phyloP scores from a whole-genome alignment of 2,888 invertebrate genomes.

The Poecilus cupreus region DNA sequence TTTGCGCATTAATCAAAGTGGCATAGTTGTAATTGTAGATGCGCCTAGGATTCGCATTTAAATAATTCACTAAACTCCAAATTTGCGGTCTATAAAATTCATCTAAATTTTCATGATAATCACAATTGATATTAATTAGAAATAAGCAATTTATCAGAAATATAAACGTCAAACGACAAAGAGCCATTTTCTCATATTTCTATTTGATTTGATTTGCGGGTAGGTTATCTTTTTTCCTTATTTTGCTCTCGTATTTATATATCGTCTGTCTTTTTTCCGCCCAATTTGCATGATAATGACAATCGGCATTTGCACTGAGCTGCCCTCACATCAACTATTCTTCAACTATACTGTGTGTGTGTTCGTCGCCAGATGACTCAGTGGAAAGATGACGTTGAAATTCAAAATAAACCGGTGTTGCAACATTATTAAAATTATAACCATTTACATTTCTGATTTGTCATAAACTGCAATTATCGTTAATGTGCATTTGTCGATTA shows the following conservation, averaged over 20 bases:
- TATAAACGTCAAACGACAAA: constrained; percentile 61
- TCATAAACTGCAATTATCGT: constrained; percentile 15
- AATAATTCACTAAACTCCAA: constrained; percentile 72
- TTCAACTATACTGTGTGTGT: not conserved
- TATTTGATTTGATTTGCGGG: constrained; percentile 27
- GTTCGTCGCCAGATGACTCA: constrained; percentile 33
- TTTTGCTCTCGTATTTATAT: constrained; percentile 43
- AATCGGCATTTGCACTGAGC: not conserved
- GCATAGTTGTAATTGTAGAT: constrained; percentile 73
- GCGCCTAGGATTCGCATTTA: constrained; percentile 74
- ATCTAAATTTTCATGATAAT: constrained; percentile 61
- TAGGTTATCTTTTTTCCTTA: constrained; percentile 54
- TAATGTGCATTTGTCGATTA: not conserved
- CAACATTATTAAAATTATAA: constrained; percentile 33
- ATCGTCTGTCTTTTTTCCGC: constrained; percentile 36
- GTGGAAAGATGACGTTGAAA: constrained; percentile 35
- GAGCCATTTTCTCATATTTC: constrained; percentile 63
- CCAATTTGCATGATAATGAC: constrained; percentile 12
- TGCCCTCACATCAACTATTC: constrained; percentile 10
- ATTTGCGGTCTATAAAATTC: constrained; percentile 64
- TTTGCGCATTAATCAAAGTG: constrained; percentile 72
- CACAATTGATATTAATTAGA: constrained; percentile 61
- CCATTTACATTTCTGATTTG: constrained; percentile 13
- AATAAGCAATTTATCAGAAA: constrained; percentile 61
- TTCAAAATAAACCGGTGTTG: constrained; percentile 52